These are phyloP conservation scores for Bombyx mori DNA, from an alignment of 1,140 invertebrate genomes.

Conservation along the genomic window DNA sequence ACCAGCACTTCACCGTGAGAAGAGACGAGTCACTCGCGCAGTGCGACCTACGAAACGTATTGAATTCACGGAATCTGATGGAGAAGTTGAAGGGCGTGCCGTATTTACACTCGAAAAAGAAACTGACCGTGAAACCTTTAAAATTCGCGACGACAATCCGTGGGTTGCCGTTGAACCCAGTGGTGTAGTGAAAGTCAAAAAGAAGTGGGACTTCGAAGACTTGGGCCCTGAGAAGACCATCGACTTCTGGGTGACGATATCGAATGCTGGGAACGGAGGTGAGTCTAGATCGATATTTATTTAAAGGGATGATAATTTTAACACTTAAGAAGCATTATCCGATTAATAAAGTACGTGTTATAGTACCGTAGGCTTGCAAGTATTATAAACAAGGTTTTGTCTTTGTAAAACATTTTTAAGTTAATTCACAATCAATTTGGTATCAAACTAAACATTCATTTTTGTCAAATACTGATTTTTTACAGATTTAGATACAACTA, in stretches of 20 bases:
- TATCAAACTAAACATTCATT: too few species aligned
- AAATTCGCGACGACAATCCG: constrained; percentile 92
- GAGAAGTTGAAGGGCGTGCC: constrained; percentile 87
- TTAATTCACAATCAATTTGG: too few species aligned
- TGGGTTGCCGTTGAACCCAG: constrained; percentile 94
- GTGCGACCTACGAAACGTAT: constrained; percentile 92
- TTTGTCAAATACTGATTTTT: too few species aligned
- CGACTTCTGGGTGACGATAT: constrained; percentile 96
- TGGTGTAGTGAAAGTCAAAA: constrained; percentile 92
- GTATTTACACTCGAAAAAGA: constrained; percentile 94
- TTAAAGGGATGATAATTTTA: not conserved
- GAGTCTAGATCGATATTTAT: constrained; percentile 51
- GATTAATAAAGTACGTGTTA: too few species aligned
- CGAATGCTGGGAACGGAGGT: constrained; percentile 88
- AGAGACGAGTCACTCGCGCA: constrained; percentile 87
- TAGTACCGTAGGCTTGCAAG: too few species aligned
- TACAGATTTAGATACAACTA: too few species aligned
- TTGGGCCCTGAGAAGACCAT: constrained; percentile 96
- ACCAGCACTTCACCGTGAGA: constrained; percentile 77
- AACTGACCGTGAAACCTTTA: constrained; percentile 92
- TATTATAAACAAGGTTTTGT: too few species aligned
- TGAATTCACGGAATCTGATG: constrained; percentile 92
- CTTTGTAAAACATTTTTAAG: too few species aligned
- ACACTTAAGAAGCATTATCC: too few species aligned
- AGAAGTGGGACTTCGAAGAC: constrained; percentile 97